These are phyloP conservation scores for Drosophila melanica DNA, from an alignment of 1,140 invertebrate species.

Conservation along the genomic window DNA sequence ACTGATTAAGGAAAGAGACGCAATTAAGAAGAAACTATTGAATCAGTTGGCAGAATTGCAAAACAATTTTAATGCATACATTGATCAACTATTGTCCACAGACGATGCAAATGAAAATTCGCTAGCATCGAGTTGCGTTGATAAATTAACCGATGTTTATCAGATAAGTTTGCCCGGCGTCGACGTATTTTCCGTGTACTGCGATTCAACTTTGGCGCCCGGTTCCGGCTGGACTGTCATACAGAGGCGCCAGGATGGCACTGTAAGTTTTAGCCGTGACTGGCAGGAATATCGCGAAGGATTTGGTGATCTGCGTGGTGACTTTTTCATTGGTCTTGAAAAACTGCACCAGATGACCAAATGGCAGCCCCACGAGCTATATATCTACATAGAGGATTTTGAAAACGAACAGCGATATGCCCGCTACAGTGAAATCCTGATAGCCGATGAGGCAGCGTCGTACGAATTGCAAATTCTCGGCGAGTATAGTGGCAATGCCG, in stretches of 20 bases:
- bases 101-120: neutral
- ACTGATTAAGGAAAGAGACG: neutral
- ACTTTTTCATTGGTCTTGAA: constrained; percentile 34
- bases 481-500: constrained; percentile 12
- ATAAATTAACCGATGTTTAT: constrained; percentile 3
- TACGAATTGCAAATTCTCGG: constrained; percentile 18
- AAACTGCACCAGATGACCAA: constrained; percentile 24
- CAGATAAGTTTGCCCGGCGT: constrained; percentile 14
- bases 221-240: constrained; percentile 22
- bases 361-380: constrained; percentile 13
- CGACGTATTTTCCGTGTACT: constrained; percentile 9
- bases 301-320: constrained; percentile 15
- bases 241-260: constrained; percentile 13
- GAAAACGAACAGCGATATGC: constrained; percentile 7
- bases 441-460: neutral
- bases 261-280: constrained; percentile 15
- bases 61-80: neutral
- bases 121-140: neutral
- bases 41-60: neutral
- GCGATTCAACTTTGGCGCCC: constrained; percentile 7
- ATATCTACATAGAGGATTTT: constrained; percentile 4
- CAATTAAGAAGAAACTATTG: neutral
- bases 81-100: neutral
- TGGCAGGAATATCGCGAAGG: constrained; percentile 19
- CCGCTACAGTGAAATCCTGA: constrained; percentile 7